A percentile compares a stretch with the other conserved stretches of the same genome.
Evolutionary conservation across 2,888 invertebrate species (phyloP).

Genomic region (Nycteola revayana): DNA sequence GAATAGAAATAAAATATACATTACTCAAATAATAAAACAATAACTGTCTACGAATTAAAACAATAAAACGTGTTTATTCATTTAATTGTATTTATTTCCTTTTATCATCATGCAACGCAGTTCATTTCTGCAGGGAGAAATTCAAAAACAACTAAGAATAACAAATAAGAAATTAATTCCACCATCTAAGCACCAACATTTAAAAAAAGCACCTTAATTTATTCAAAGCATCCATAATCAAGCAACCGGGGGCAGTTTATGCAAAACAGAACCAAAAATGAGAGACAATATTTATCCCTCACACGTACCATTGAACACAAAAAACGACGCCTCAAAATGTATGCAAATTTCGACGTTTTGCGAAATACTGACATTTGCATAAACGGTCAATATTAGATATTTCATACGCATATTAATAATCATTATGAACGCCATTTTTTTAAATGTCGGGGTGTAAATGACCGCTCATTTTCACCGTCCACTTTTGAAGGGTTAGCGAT

Average conservation of each 20-base stretch:
- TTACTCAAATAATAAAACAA: no score
- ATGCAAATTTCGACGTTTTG: slow-evolving; percentile 58
- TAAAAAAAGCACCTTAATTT: slow-evolving; percentile 42
- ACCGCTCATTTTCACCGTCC: slow-evolving; percentile 39
- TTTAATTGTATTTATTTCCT: no score
- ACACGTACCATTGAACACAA: slow-evolving; percentile 66
- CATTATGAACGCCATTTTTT: slow-evolving; percentile 42
- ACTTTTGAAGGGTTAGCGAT: slow-evolving; percentile 42
- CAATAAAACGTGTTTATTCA: no score
- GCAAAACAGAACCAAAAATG: slow-evolving; percentile 51
- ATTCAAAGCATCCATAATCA: slow-evolving; percentile 40
- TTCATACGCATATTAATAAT: slow-evolving; percentile 56
- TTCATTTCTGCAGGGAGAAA: no score
- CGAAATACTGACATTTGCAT: slow-evolving; percentile 56
- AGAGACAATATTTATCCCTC: slow-evolving; percentile 67
- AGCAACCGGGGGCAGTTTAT: slow-evolving; percentile 46
- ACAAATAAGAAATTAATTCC: slow-evolving; percentile 34
- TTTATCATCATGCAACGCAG: no score
- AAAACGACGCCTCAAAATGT: slow-evolving; percentile 63
- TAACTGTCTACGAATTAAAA: no score
- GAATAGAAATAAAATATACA: no score
- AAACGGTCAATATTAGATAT: slow-evolving; percentile 57
- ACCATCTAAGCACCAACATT: slow-evolving; percentile 24
- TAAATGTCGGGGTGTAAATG: slow-evolving; percentile 42
- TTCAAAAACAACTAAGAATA: background rate